Conservation (phyloP, 1,140 invertebrate species). For the Thaumatotibia leucotreta region DNA sequence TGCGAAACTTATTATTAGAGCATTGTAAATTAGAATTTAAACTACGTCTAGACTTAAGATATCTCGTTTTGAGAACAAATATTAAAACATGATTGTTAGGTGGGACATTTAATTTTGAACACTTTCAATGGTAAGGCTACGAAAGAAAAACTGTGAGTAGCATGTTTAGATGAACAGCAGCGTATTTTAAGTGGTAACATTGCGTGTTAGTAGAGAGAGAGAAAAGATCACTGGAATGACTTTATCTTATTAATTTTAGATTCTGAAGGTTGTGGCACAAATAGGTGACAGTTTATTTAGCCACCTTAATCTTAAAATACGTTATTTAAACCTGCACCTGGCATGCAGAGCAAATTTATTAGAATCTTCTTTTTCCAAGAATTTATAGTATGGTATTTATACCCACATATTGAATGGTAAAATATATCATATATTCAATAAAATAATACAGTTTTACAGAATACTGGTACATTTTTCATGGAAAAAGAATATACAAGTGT, state of each 20-base stretch:
- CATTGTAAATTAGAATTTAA: slow-evolving; percentile 8
- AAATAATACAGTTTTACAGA: neutral
- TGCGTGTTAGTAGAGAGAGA: neutral
- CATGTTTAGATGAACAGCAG: neutral
- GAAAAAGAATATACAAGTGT: neutral
- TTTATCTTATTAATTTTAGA: neutral
- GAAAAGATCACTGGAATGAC: neutral
- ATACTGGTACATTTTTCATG: neutral
- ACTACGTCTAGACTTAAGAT: neutral
- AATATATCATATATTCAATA: neutral
- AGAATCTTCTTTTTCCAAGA: neutral
- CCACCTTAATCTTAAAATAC: neutral
- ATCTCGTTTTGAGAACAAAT: neutral
- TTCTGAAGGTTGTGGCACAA: neutral
- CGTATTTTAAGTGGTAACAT: neutral
- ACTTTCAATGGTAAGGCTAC: neutral
- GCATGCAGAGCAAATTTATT: neutral
- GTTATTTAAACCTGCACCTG: neutral
- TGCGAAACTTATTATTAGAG: neutral
- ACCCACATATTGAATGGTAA: neutral
- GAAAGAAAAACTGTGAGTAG: neutral
- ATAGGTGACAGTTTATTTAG: neutral
- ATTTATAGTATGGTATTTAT: neutral
- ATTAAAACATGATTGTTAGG: slow-evolving; percentile 13
- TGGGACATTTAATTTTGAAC: slow-evolving; percentile 10